These are phyloP conservation scores for Muscidifurax raptorellus DNA, from an alignment of 1,140 invertebrate species.

Conservation along the genomic window DNA sequence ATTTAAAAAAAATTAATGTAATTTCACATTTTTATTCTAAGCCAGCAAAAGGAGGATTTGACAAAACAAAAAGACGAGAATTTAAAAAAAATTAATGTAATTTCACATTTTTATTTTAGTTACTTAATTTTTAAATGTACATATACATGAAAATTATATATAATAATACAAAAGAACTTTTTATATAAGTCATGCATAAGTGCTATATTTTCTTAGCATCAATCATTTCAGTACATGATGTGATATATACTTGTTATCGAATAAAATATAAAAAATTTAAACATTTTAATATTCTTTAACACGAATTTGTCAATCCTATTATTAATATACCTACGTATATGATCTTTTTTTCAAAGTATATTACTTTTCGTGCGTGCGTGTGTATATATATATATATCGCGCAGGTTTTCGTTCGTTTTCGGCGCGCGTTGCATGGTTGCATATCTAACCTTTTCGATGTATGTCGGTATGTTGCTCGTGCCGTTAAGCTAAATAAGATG, in stretches of 20 bases:
- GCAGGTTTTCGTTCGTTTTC: background rate
- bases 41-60: background rate
- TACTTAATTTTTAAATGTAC: slow-evolving; percentile 2
- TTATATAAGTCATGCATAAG: slow-evolving; percentile 3
- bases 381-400: too few species aligned
- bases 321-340: too few species aligned
- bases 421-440: background rate
- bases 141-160: slow-evolving; percentile 33
- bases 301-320: background rate
- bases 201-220: slow-evolving; percentile 18
- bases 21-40: background rate
- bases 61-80: slow-evolving; percentile 31
- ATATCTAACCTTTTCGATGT: background rate
- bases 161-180: slow-evolving; percentile 6
- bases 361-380: too few species aligned
- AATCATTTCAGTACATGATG: background rate
- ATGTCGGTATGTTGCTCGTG: background rate
- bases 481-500: slow-evolving; percentile 23
- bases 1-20: slow-evolving; percentile 27
- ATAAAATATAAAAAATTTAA: background rate
- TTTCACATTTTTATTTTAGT: background rate
- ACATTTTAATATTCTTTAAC: background rate
- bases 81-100: background rate
- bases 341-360: too few species aligned
- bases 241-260: background rate